Evolutionary conservation across 2,888 invertebrate species (phyloP).

Genomic region (Heliconius cydno): DNA sequence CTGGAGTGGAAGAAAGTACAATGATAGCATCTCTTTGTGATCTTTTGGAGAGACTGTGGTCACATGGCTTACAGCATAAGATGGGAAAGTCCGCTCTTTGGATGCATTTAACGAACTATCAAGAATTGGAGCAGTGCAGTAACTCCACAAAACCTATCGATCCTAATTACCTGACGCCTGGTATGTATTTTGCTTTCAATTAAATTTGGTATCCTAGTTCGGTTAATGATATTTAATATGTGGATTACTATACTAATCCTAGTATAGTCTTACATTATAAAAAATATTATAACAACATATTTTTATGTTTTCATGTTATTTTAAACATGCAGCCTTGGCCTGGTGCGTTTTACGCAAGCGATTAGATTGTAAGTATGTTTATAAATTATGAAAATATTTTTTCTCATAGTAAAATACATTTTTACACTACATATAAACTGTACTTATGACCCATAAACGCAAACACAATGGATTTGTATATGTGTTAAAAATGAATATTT

Average conservation of each 20-base stretch:
- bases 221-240: not conserved
- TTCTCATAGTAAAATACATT: not conserved
- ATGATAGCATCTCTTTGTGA: slow-evolving; percentile 99
- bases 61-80: slow-evolving; percentile 97
- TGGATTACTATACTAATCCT: too few species aligned
- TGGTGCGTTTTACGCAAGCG: slow-evolving; percentile 96
- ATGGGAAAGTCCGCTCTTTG: slow-evolving; percentile 98
- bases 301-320: slow-evolving; percentile 43
- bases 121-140: slow-evolving; percentile 90
- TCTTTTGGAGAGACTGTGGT: slow-evolving; percentile 98
- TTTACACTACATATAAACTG: not conserved
- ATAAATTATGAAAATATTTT: not conserved
- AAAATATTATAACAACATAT: not conserved
- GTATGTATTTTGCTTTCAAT: slow-evolving; percentile 35
- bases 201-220: not conserved
- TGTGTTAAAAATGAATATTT: not conserved
- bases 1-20: slow-evolving; percentile 97
- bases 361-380: slow-evolving; percentile 91
- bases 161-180: slow-evolving; percentile 62
- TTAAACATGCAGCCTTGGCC: slow-evolving; percentile 89
- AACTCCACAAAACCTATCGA: slow-evolving; percentile 80
- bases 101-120: slow-evolving; percentile 96
- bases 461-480: not conserved
- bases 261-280: not conserved
- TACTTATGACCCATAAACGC: not conserved